Percentiles rank a stretch among this genome's conserved stretches.
Evolutionary conservation across 2,113 vertebrate genomes (phyloP).

Genomic region (Calcarius ornatus): DNA sequence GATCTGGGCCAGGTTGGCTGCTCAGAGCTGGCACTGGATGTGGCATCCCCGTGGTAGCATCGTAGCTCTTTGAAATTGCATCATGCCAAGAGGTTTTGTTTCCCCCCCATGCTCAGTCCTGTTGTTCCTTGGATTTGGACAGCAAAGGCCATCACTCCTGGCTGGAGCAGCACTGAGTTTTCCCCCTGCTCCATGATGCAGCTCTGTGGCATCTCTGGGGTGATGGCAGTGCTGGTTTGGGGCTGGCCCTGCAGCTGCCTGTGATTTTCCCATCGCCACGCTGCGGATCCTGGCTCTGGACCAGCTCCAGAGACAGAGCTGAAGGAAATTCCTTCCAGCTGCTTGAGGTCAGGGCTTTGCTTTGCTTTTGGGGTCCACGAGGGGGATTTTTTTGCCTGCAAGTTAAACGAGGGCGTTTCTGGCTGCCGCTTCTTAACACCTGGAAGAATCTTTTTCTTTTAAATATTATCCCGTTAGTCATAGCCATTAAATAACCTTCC

Average conservation of each 20-base stretch:
- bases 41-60: rapidly evolving
- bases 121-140: not conserved
- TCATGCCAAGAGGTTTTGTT: not conserved
- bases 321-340: constrained; percentile 56
- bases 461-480: not conserved
- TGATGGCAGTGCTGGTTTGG: rapidly evolving
- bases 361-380: constrained; percentile 5
- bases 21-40: rapidly evolving
- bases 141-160: not conserved
- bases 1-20: not conserved
- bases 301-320: constrained; percentile 1
- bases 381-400: not conserved
- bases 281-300: not conserved
- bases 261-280: not conserved
- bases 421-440: not conserved
- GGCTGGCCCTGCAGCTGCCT: not conserved
- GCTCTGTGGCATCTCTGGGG: not conserved
- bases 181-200: rapidly evolving
- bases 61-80: not conserved
- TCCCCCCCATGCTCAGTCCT: rapidly evolving
- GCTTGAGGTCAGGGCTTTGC: not conserved
- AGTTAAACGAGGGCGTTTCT: not conserved
- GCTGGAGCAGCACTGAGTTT: not conserved
- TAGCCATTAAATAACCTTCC: not conserved
- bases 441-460: not conserved